phyloP scores from a whole-genome alignment of 1,140 invertebrate genomes.

The Orchesella cincta region DNA sequence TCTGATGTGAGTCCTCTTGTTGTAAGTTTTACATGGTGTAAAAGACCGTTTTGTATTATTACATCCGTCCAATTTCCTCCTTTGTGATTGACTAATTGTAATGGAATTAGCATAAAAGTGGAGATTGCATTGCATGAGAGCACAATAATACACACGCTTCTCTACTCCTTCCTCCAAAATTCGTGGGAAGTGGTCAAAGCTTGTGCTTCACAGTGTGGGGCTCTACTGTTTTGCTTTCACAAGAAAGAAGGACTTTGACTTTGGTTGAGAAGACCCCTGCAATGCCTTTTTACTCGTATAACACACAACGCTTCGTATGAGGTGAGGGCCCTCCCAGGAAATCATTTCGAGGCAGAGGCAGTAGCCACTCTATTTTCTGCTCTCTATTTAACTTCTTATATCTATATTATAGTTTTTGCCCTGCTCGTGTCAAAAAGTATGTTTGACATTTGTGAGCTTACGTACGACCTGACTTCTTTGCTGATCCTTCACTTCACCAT shows the following conservation, averaged over 20 bases:
- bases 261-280: neutral
- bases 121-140: neutral
- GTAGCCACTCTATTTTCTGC: neutral
- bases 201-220: conserved; percentile 22
- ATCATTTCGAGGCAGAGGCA: conserved; percentile 1
- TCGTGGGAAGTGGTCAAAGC: conserved; percentile 23
- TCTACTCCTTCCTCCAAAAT: neutral
- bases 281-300: neutral
- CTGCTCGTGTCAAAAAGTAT: conserved; percentile 16
- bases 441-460: no score
- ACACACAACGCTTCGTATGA: neutral
- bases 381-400: neutral
- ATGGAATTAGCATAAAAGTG: conserved; percentile 14
- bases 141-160: no score
- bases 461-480: no score
- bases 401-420: neutral
- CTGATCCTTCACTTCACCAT: no score
- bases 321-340: conserved; percentile 13
- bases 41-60: no score
- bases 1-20: neutral
- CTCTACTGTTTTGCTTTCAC: conserved; percentile 20
- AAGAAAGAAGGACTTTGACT: conserved; percentile 24
- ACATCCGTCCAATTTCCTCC: no score
- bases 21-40: neutral
- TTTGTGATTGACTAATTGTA: conserved; percentile 13